Base-by-base conservation (phyloP, 2,797 vertebrate genomes). In the Microtus californicus region DNA sequence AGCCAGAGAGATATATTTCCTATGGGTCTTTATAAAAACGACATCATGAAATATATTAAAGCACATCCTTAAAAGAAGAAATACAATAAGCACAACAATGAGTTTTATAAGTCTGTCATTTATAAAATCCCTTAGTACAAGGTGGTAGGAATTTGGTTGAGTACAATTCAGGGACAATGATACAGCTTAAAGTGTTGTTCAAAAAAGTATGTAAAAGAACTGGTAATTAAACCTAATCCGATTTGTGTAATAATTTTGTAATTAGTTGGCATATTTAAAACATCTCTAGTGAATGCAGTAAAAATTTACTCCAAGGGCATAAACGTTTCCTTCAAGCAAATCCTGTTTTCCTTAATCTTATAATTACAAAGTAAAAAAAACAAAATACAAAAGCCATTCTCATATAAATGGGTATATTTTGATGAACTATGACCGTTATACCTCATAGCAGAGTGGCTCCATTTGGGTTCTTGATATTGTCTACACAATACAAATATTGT, bases 21-120 rank as follows among this genome's bases (percentile, higher is more conserved):
- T 86, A 2, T 90, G 88, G 34, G 43, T 89, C 81, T 61, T 95
- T 74, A 94, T 95, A 96, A 96, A 97, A 97, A 82, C 5, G 73
- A 93, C 59, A 88, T 29, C 13, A 15, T 92, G 77, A 94, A 96
- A 91, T 91, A 40, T 86, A 87, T 54, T 93, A 73, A 93, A 96
- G 74, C 63, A 89, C 61, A 94, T 79, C 23, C 69, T 69, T 40
- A 74, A 74, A 56, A 27, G 61, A 88, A 54, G 77, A 83, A 88
- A 51, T 76, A 88, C 27, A 67, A 59, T 95, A 96, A 86, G 90
- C 56, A 9, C 21, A 86, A 54, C 27, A 67, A 93, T 80, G 86
- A 93, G 86, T 94, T 96, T 69, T 48, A 65, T 87, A 90, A 89
- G 69, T 83, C 82, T 92, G 29, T 79, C 95, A 59, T 81, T 77